Evolutionary conservation across 1,140 invertebrate species (phyloP).

Genomic region (Octopus sinensis): DNA sequence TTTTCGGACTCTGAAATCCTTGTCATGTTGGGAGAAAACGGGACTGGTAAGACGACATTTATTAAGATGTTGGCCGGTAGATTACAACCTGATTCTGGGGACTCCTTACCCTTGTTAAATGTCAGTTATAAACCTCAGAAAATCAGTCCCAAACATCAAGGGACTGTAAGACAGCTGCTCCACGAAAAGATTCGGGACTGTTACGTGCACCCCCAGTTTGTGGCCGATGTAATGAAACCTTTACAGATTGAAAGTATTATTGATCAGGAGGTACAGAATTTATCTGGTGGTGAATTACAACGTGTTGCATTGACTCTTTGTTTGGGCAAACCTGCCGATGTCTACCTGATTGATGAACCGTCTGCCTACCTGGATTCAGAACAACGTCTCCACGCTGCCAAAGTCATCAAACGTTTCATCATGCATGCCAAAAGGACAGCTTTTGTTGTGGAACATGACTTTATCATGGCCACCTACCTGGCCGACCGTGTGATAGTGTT

Average conservation of each 20-base stretch:
- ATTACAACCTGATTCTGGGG: slow-evolving; percentile 82
- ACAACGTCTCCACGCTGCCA: slow-evolving; percentile 98
- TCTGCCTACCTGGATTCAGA: slow-evolving; percentile 99
- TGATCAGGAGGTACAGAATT: slow-evolving; percentile 96
- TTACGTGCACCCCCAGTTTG: slow-evolving; percentile 95
- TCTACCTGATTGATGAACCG: slow-evolving; percentile 98
- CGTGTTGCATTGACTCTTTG: slow-evolving; percentile 93
- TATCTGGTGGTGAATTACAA: slow-evolving; percentile 99
- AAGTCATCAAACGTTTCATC: slow-evolving; percentile 98
- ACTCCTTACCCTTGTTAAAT: slow-evolving; percentile 74
- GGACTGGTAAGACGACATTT: slow-evolving; percentile 99
- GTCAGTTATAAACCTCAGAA: slow-evolving; percentile 99
- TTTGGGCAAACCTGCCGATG: slow-evolving; percentile 96
- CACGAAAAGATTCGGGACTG: slow-evolving; percentile 96
- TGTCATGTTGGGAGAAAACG: slow-evolving; percentile 97
- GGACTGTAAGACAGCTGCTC: slow-evolving; percentile 83
- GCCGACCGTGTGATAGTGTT: slow-evolving; percentile 99
- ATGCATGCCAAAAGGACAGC: slow-evolving; percentile 98
- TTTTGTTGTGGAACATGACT: slow-evolving; percentile 99
- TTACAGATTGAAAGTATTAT: slow-evolving; percentile 96
- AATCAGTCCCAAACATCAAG: slow-evolving; percentile 96
- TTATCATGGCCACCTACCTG: slow-evolving; percentile 99
- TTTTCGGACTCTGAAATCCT: slow-evolving; percentile 99
- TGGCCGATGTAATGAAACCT: slow-evolving; percentile 99
- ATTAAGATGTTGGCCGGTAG: slow-evolving; percentile 97